Percentiles rank a stretch among this genome's conserved stretches.
Conservation (phyloP, 2,797 vertebrate species). For the Cyclura pinguis region DNA sequence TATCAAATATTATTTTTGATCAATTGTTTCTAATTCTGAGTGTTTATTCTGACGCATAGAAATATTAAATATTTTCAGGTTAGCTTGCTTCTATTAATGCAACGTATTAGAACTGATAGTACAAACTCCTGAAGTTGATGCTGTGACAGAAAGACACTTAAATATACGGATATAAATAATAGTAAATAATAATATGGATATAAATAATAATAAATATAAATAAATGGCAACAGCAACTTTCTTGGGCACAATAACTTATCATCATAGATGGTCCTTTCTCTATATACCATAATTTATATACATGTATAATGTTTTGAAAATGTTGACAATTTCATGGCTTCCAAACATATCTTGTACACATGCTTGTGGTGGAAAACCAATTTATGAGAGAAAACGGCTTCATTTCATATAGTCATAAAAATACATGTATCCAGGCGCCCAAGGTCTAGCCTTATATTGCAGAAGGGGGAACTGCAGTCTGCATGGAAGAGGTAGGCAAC, state of each 20-base stretch:
- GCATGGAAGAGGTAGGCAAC: too few relatives aligned
- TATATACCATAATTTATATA: neutral
- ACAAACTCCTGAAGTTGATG: constrained; percentile 61
- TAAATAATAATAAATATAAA: too few relatives aligned
- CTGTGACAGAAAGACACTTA: constrained; percentile 13
- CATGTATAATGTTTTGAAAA: neutral
- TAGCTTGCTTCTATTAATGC: constrained; percentile 66
- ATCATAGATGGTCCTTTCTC: neutral
- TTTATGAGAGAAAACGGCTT: neutral
- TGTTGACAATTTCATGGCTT: neutral
- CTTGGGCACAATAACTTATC: constrained; percentile 35
- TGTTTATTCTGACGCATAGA: constrained; percentile 58
- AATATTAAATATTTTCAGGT: constrained; percentile 71
- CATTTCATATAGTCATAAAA: neutral
- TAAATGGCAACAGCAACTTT: neutral
- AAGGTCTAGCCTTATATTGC: neutral
- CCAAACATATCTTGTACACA: neutral
- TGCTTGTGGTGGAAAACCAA: neutral
- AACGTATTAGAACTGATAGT: constrained; percentile 65
- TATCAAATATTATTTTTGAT: constrained; percentile 79
- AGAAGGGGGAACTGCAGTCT: too few relatives aligned
- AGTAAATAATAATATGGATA: too few relatives aligned
- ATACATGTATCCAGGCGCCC: neutral
- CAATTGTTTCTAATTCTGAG: constrained; percentile 76
- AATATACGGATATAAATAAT: too few relatives aligned